A percentile compares a stretch with the other conserved stretches of the same genome.
Evolutionary conservation across 2,888 invertebrate genomes (phyloP).

Genomic region (Eumerus sabulonum): DNA sequence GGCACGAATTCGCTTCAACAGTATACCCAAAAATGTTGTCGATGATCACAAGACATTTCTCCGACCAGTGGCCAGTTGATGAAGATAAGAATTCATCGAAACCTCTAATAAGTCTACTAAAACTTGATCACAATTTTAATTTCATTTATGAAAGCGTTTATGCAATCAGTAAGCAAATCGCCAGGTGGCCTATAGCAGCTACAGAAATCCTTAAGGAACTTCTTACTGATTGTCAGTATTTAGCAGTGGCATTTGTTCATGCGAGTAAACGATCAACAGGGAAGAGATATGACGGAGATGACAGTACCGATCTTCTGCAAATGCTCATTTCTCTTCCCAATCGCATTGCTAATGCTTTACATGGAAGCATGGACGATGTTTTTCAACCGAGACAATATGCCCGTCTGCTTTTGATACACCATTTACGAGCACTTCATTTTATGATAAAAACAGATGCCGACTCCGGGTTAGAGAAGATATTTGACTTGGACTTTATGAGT

Average conservation of each 20-base stretch:
- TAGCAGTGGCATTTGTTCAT: conserved; percentile 73
- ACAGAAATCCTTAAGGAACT: conserved; percentile 70
- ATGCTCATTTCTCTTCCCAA: conserved; percentile 84
- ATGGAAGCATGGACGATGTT: conserved; percentile 80
- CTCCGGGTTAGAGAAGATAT: neutral
- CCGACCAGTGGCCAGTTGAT: conserved; percentile 81
- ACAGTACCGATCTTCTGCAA: conserved; percentile 80
- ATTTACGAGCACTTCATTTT: conserved; percentile 83
- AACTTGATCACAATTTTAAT: conserved; percentile 74
- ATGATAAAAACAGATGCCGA: conserved; percentile 77
- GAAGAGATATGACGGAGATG: conserved; percentile 70
- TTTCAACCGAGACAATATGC: conserved; percentile 82
- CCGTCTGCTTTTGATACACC: conserved; percentile 82
- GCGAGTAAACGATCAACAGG: conserved; percentile 71
- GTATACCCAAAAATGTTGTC: conserved; percentile 81
- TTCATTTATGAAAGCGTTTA: conserved; percentile 74
- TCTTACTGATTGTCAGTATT: conserved; percentile 72
- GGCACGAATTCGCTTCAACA: conserved; percentile 78
- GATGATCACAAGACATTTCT: conserved; percentile 79
- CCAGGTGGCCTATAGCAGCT: conserved; percentile 61
- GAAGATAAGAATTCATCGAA: conserved; percentile 51
- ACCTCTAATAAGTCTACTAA: conserved; percentile 72
- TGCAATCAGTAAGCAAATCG: conserved; percentile 69
- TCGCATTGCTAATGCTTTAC: conserved; percentile 84
- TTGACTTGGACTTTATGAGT: conserved; percentile 77